Evolutionary conservation across 1,140 invertebrate species (phyloP), one percentile per base, ranked within the genome.

Genomic region (Ladona fulva): DNA sequence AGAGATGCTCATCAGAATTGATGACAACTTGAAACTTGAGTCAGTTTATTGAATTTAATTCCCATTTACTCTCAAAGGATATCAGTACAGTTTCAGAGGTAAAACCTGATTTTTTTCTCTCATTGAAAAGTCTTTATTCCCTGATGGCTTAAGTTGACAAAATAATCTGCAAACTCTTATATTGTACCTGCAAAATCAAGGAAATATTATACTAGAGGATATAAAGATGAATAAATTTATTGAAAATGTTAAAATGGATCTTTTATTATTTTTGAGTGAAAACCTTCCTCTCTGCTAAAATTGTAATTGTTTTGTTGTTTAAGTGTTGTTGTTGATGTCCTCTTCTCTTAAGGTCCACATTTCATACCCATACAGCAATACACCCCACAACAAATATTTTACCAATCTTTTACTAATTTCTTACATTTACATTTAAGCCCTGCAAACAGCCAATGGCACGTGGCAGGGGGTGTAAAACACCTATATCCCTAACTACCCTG

Each of bases 151-250:
- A 66, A 66, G 14, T 66, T 66, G 52, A 12, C 52, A 66, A 66
- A 66, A 66, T 66, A 12, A 6, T 6, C 52, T 66, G n/a, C 52
- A 66, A 66, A 66, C 3, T 66, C 14, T 66, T 66, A 22, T 66
- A 66, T 66, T 66, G 52, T 66, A 66, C 52, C 52, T 66, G 52
- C 52, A 66, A 66, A 52, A 66, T 19, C 52, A 12, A 66, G 52
- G n/a, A 66, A 66, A 16, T 19, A 19, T 66, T 66, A 66, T 66
- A 22, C 52, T 66, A 66, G 52, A 66, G n/a, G 52, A 66, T 16
- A 66, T 66, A 66, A 22, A 66, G 14, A 66, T 66, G 52, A 66
- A 66, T 66, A 66, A 66, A 66, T 66, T 66, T 66, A 66, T 66
- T 16, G 14, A 66, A 66, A 66, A 66, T 66, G 52, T 66, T 66